A percentile compares a stretch with the other conserved stretches of the same genome.
phyloP scores from a whole-genome alignment of 2,113 vertebrate genomes.

The Pseudopodoces humilis region DNA sequence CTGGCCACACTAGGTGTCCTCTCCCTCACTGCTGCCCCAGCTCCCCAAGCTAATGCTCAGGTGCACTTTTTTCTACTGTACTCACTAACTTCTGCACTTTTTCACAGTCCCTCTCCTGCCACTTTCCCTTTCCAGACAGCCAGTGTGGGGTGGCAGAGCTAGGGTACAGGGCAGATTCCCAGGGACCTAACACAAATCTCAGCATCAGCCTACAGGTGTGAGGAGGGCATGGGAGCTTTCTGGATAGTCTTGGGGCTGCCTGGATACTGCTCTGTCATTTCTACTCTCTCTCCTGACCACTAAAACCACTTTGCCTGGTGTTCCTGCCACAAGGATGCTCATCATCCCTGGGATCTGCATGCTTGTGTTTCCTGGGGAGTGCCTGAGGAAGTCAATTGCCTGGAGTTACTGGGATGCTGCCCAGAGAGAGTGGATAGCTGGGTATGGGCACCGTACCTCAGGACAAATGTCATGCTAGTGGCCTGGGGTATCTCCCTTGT shows the following conservation, averaged over 20 bases:
- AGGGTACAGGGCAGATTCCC: background rate
- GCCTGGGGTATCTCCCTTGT: background rate
- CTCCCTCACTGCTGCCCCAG: background rate
- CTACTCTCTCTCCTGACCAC: background rate
- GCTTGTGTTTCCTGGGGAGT: background rate
- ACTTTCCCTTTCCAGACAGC: background rate
- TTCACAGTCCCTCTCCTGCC: background rate
- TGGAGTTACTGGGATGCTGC: background rate
- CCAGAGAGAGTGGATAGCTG: background rate
- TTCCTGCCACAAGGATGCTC: background rate
- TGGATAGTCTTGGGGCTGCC: background rate
- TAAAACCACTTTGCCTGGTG: background rate
- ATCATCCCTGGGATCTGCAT: background rate
- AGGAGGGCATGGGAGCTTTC: background rate
- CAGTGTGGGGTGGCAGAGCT: background rate
- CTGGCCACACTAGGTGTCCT: background rate
- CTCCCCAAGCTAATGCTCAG: background rate
- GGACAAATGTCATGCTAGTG: background rate
- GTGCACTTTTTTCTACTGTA: background rate
- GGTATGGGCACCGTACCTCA: background rate
- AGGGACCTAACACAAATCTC: background rate
- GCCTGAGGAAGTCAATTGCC: background rate
- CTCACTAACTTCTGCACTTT: background rate
- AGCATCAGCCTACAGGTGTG: background rate
- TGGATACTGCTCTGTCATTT: background rate